Evolutionary conservation across 2,113 vertebrate genomes (phyloP).

Genomic region (Corythornis madagascariensis): DNA sequence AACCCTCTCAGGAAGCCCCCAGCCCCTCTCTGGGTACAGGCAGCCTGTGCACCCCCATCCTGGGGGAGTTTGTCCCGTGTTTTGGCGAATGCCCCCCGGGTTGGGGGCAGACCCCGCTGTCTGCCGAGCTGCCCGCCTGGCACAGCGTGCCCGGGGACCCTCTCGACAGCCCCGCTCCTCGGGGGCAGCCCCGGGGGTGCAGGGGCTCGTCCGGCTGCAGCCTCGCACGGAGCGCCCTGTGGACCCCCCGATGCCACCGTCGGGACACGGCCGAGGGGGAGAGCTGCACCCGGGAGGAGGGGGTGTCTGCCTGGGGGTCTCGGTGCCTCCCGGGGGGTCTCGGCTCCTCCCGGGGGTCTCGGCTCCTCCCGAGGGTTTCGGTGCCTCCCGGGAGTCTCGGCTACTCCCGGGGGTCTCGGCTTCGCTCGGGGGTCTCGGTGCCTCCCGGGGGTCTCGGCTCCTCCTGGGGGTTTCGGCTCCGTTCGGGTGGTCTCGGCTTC

Average conservation of each 20-base stretch:
- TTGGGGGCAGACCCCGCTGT: neutral
- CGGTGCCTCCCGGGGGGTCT: too few relatives aligned
- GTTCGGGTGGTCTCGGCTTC: too few relatives aligned
- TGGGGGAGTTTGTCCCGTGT: accelerated
- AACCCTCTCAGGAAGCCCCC: accelerated
- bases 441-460: too few relatives aligned
- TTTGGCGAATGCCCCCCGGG: neutral
- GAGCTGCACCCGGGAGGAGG: too few relatives aligned
- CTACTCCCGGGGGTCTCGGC: too few relatives aligned
- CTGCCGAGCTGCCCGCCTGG: neutral
- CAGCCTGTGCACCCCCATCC: neutral
- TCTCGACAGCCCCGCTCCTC: neutral
- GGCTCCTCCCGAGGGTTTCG: too few relatives aligned
- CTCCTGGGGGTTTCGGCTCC: too few relatives aligned
- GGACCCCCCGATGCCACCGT: neutral
- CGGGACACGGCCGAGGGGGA: neutral
- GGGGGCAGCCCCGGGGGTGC: neutral
- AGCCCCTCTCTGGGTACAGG: neutral
- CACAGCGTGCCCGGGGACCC: neutral
- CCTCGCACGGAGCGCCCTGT: neutral
- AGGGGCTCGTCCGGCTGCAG: neutral
- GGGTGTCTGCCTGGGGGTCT: too few relatives aligned
- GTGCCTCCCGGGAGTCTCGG: too few relatives aligned
- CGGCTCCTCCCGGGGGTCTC: too few relatives aligned
- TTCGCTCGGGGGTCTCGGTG: too few relatives aligned